Base-by-base conservation (phyloP, 2,888 invertebrate species). In the Atethmia centrago region DNA sequence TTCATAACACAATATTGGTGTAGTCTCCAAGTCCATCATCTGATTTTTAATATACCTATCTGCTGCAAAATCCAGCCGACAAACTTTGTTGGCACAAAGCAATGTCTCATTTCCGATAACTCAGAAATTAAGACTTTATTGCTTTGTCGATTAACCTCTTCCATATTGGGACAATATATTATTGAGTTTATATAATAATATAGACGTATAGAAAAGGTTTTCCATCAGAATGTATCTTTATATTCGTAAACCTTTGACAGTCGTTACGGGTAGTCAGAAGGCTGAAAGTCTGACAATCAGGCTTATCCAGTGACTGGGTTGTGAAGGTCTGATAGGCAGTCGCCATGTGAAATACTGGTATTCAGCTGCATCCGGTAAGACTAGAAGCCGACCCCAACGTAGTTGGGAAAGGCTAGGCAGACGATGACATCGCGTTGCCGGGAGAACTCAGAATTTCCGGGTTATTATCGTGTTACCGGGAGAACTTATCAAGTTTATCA, bases 101-200 rank as follows among this genome's bases (percentile, higher is more conserved):
- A 31, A 45, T 5, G 40, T 68, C 40, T 51, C 25, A 45, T 71
- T 55, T 71, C 25, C 12, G 21, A 56, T 71, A 71, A 21, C 36
- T 45, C 25, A 16, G 9, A 25, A 21, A 55, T 71, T 40, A 71
- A 71, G 1, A 2, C 55, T 56, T 36, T 45, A 14, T 55, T 55
- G 9, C 21, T 71, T 45, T 47, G 21, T 25, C 45, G 53, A 71
- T 55, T 45, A 21, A 45, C 45, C 45, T 71, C 42, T 47, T 71
- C 55, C 25, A 21, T 45, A 45, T 71, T 47, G 8, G 25, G 28
- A 16, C 28, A 59, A 9, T 53, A 3, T 1, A 21, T 10, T 9
- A 55, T 47, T 36, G 5, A n/a, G 16, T 69, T 3, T 12, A 8
- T 12, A 64, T n/a, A n/a, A n/a, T n/a, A n/a, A n/a, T n/a, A n/a